phyloP scores from a whole-genome alignment of 64 coral and sea anemone genomes.

The Hydrozoanthus tunicans region DNA sequence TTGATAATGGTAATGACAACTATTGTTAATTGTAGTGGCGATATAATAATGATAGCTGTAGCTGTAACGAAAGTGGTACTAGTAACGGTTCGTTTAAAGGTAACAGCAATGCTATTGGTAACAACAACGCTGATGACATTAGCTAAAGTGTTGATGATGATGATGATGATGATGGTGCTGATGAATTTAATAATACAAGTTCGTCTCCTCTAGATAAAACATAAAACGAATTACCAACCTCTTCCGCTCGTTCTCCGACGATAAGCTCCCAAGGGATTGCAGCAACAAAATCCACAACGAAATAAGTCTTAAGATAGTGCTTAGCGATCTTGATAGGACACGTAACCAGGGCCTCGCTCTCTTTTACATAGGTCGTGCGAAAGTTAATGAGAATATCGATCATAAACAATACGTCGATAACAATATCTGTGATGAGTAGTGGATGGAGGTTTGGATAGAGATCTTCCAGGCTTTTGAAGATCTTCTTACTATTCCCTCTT shows the following conservation, averaged over 20 bases:
- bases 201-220: too few species aligned
- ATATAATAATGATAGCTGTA: too few species aligned
- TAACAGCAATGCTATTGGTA: too few species aligned
- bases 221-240: constrained; percentile 45
- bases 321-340: constrained; percentile 87
- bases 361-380: constrained; percentile 89
- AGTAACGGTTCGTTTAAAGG: too few species aligned
- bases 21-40: too few species aligned
- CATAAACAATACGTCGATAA: constrained; percentile 92
- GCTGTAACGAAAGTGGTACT: too few species aligned
- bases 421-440: constrained; percentile 69
- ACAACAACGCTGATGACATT: too few species aligned
- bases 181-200: too few species aligned
- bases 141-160: too few species aligned
- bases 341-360: constrained; percentile 80
- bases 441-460: constrained; percentile 63
- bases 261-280: constrained; percentile 97
- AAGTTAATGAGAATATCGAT: constrained; percentile 96
- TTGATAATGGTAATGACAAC: too few species aligned
- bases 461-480: constrained; percentile 47
- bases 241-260: constrained; percentile 64
- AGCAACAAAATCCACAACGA: constrained; percentile 93
- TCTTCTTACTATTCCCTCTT: not conserved
- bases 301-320: constrained; percentile 94
- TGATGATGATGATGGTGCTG: too few species aligned